Conservation (phyloP, 2,888 invertebrate species). For the Maniola hyperantus region DNA sequence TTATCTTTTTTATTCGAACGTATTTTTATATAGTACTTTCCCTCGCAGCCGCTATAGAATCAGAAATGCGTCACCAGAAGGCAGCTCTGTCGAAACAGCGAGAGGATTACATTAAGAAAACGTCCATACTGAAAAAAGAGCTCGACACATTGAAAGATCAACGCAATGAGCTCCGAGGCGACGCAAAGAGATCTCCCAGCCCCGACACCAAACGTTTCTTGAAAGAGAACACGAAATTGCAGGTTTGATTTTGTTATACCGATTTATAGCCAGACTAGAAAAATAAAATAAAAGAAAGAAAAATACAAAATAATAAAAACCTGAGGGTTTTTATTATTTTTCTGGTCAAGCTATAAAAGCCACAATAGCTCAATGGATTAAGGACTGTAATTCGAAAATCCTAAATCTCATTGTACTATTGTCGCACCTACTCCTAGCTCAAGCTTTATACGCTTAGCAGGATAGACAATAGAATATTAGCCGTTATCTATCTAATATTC, state of each 20-base stretch:
- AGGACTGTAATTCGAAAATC: not conserved
- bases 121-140: conserved; percentile 88
- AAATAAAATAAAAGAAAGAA: no score
- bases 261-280: no score
- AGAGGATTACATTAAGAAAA: conserved; percentile 91
- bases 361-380: not conserved
- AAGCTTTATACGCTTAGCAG: conserved; percentile 1
- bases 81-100: conserved; percentile 90
- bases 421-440: not conserved
- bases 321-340: no score
- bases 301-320: no score
- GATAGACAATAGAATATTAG: not conserved
- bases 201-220: conserved; percentile 90
- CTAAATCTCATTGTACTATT: not conserved
- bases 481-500: not conserved
- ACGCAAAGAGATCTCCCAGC: conserved; percentile 86
- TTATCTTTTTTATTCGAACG: conserved; percentile 19
- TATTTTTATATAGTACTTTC: conserved; percentile 32
- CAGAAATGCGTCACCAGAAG: conserved; percentile 92
- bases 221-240: conserved; percentile 91
- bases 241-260: conserved; percentile 81
- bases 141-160: conserved; percentile 90
- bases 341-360: no score
- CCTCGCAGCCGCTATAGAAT: conserved; percentile 85
- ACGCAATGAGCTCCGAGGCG: conserved; percentile 88